phyloP scores from a whole-genome alignment of 1,140 invertebrate genomes.

The Solen grandis region DNA sequence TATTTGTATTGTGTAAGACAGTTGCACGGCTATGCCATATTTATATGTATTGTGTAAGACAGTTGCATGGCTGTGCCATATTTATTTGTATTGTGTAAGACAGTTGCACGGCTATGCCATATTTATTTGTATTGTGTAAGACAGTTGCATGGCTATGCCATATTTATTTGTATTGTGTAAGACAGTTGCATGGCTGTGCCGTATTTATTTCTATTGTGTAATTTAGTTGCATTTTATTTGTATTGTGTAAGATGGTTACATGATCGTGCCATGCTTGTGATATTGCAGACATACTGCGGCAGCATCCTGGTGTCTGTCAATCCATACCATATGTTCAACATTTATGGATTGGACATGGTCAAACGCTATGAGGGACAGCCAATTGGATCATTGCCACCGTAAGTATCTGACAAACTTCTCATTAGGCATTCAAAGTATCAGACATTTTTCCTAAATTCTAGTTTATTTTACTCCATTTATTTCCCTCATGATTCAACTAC shows the following conservation, averaged over 20 bases:
- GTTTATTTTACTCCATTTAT: too few species aligned
- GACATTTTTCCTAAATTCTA: not conserved
- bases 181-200: too few species aligned
- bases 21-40: too few species aligned
- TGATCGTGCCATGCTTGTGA: too few species aligned
- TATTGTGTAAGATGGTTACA: too few species aligned
- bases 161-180: not conserved
- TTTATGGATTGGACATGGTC: conserved; percentile 96
- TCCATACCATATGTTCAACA: conserved; percentile 97
- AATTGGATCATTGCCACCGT: conserved; percentile 93
- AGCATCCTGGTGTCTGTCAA: conserved; percentile 98
- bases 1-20: too few species aligned
- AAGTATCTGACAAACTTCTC: conserved; percentile 72
- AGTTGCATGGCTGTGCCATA: too few species aligned
- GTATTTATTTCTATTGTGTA: not conserved
- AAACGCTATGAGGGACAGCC: conserved; percentile 95
- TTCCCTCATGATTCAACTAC: too few species aligned
- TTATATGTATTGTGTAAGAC: too few species aligned
- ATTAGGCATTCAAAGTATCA: not conserved
- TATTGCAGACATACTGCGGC: conserved; percentile 92
- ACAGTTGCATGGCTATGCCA: not conserved
- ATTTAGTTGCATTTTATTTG: not conserved
- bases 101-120: not conserved
- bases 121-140: not conserved
- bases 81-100: too few species aligned